Evolutionary conservation across 2,888 invertebrate genomes (phyloP), one percentile per base, ranked within the genome.

Genomic region (Masnerella sp.): DNA sequence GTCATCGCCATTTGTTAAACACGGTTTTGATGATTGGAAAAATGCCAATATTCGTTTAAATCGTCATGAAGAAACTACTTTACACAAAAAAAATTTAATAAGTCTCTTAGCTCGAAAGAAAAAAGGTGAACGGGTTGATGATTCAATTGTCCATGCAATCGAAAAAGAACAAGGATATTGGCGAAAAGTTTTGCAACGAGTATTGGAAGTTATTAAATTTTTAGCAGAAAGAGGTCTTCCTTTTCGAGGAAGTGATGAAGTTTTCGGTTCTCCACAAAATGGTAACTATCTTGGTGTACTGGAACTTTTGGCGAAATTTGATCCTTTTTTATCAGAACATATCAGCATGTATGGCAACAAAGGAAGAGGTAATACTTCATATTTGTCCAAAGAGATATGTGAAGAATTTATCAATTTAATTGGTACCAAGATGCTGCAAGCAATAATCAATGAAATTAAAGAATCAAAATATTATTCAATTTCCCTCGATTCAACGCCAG

Each of bases 401-500:
- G 80, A 83, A 61, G 81, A 83, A 64, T 76, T 84, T 43, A 82
- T 83, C 75, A 20, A 38, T 22, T 64, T 83, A 32, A 79, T 85
- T 77, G 76, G 74, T 15, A 22, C 78, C 20, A 78, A 78, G 77
- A 74, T 81, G 8, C 17, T 40, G 15, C 9, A 40, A 15, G 22
- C 5, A 12, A 34, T 81, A 14, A 52, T 69, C 9, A 17, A 38
- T 5, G 76, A 76, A 45, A 65, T 74, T 4, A 75, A 67, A 38
- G 14, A 28, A 17, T 42, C 77, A 17, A 77, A 77, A 56, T 78
- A 77, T 58, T 79, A 69, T 72, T 78, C 80, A 7, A 47, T 80
- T 43, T 79, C 76, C 25, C 58, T 79, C 17, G 80, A 82, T 77
- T 81, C 81, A 14, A 81, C 81, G 25, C 73, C 74, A 9, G 76